Conservation (phyloP, 2,888 invertebrate species). For the Drosophila histrio region DNA sequence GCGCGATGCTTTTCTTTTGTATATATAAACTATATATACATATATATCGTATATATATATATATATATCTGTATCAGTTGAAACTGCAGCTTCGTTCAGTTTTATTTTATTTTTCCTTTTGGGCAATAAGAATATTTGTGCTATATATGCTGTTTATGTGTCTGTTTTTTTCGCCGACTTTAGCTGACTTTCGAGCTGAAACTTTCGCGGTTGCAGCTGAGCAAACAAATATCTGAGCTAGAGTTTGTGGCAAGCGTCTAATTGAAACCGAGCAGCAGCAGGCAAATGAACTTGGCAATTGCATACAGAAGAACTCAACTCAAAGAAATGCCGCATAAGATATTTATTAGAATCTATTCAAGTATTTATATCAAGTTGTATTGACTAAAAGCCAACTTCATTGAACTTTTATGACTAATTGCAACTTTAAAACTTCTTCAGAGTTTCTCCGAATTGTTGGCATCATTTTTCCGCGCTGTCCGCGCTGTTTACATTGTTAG, state of each 20-base stretch:
- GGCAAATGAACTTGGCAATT: slow-evolving; percentile 20
- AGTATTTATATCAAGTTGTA: neutral
- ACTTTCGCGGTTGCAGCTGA: slow-evolving; percentile 28
- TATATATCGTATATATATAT: slow-evolving; percentile 6
- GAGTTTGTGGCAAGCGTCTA: slow-evolving; percentile 34
- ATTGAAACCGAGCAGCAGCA: slow-evolving; percentile 47
- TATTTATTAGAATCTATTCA: neutral
- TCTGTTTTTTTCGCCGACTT: slow-evolving; percentile 28
- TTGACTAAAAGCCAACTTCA: slow-evolving; percentile 8
- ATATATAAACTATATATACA: neutral
- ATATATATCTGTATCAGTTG: slow-evolving; percentile 6
- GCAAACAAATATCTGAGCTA: slow-evolving; percentile 13
- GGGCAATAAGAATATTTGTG: slow-evolving; percentile 59
- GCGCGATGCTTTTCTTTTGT: slow-evolving; percentile 23
- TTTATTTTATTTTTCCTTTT: slow-evolving; percentile 32
- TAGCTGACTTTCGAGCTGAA: slow-evolving; percentile 35
- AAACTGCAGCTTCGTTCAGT: slow-evolving; percentile 1
- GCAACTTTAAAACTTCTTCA: slow-evolving; percentile 52
- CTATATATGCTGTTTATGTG: slow-evolving; percentile 25
- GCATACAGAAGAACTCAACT: neutral
- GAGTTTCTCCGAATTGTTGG: neutral
- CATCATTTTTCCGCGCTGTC: slow-evolving; percentile 16
- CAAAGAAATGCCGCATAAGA: neutral
- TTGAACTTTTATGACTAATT: slow-evolving; percentile 55
- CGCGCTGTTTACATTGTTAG: slow-evolving; percentile 40